These are phyloP conservation scores for Buceros bicornis DNA, from an alignment of 2,797 vertebrate species.

Conservation along the genomic window DNA sequence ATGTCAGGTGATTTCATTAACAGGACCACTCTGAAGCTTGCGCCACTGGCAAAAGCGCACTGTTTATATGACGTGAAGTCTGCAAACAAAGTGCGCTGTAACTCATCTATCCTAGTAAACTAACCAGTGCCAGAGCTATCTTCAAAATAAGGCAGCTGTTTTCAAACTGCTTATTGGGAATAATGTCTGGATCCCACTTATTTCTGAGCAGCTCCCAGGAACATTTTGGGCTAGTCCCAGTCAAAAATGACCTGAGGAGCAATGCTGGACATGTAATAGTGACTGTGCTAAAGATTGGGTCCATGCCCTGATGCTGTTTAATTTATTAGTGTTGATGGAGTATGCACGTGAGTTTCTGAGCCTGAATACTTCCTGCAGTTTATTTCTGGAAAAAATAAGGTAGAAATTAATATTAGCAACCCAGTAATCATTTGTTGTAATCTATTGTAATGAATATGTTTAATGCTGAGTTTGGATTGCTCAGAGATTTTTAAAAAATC, in stretches of 20 bases:
- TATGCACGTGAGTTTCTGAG: not conserved
- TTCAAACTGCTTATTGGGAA: not conserved
- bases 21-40: not conserved
- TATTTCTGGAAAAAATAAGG: not conserved
- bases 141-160: not conserved
- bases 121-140: not conserved
- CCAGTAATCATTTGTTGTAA: not conserved
- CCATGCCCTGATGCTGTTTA: rapidly evolving
- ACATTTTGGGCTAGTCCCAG: not conserved
- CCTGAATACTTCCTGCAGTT: not conserved
- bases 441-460: not conserved
- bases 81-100: not conserved
- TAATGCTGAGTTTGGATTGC: not conserved
- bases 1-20: not conserved
- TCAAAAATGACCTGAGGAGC: not conserved
- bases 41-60: not conserved
- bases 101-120: not conserved
- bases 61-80: not conserved
- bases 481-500: not conserved
- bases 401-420: not conserved
- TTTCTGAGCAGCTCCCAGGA: not conserved
- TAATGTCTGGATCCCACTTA: not conserved
- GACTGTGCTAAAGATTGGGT: not conserved
- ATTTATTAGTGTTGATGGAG: not conserved
- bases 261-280: not conserved